Percentiles rank a stretch among this genome's conserved stretches.
phyloP scores from a whole-genome alignment of 2,797 vertebrate genomes.

The Parotocinclus haroldoi region DNA sequence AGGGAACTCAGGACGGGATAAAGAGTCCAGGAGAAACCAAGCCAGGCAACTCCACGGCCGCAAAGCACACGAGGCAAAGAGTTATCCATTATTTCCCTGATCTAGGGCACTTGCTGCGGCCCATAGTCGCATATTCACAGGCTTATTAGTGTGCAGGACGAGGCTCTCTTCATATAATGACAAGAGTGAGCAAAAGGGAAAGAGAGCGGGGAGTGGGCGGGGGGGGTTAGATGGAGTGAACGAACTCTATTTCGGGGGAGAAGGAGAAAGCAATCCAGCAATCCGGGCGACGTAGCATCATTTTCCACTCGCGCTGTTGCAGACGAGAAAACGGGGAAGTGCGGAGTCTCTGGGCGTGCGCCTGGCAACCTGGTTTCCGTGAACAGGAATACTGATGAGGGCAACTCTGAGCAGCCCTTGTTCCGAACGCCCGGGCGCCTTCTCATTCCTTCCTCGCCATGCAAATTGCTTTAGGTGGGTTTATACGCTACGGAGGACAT shows the following conservation, averaged over 20 bases:
- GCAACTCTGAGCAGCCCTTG: slow-evolving; percentile 41
- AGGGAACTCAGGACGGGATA: no score
- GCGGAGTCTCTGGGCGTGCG: slow-evolving; percentile 28
- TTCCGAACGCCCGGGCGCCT: slow-evolving; percentile 28
- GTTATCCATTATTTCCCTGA: neutral
- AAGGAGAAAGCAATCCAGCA: slow-evolving; percentile 27
- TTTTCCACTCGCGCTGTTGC: slow-evolving; percentile 29
- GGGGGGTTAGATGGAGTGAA: neutral
- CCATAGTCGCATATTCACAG: slow-evolving; percentile 1
- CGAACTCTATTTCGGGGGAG: slow-evolving; percentile 21
- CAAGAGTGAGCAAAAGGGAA: slow-evolving; percentile 2
- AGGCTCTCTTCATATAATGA: slow-evolving; percentile 21
- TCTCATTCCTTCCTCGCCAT: neutral
- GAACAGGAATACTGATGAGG: slow-evolving; percentile 33
- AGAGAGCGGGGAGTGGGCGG: neutral
- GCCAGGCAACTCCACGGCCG: no score
- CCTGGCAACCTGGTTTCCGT: slow-evolving; percentile 24
- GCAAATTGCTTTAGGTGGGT: no score
- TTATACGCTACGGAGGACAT: no score
- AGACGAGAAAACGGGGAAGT: slow-evolving; percentile 37
- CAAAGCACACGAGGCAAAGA: no score
- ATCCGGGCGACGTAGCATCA: slow-evolving; percentile 31
- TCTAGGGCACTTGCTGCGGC: slow-evolving; percentile 4
- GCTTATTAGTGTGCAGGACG: slow-evolving; percentile 37
- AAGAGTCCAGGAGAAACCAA: no score